These are phyloP conservation scores for Hylyphantes graminicola DNA, from an alignment of 1,140 invertebrate genomes.

Conservation along the genomic window DNA sequence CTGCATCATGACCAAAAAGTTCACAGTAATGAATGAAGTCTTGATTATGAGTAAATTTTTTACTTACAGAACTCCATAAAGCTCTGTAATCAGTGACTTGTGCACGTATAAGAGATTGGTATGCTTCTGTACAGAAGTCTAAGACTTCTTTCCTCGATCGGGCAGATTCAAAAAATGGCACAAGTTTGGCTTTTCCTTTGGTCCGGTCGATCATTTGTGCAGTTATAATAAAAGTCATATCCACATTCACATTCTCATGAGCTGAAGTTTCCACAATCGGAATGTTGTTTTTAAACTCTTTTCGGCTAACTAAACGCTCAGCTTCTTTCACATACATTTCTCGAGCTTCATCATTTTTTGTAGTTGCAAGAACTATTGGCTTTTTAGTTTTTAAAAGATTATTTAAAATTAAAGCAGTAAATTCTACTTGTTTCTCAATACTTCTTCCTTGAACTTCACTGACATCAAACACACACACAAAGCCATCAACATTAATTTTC, in stretches of 20 bases:
- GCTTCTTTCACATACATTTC: constrained; percentile 88
- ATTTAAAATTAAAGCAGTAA: constrained; percentile 80
- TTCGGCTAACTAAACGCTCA: constrained; percentile 86
- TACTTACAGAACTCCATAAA: constrained; percentile 85
- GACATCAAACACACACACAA: constrained; percentile 96
- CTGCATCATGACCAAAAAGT: constrained; percentile 87
- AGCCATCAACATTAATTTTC: constrained; percentile 93
- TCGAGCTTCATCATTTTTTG: constrained; percentile 95
- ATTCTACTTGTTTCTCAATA: constrained; percentile 85
- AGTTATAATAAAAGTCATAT: constrained; percentile 90
- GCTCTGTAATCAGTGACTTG: constrained; percentile 85
- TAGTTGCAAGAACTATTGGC: constrained; percentile 92
- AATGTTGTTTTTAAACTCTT: constrained; percentile 88
- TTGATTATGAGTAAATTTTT: constrained; percentile 85
- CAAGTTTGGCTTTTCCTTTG: constrained; percentile 76
- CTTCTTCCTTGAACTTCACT: constrained; percentile 84
- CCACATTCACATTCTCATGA: constrained; percentile 97
- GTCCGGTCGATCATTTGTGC: constrained; percentile 91
- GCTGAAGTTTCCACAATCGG: constrained; percentile 94
- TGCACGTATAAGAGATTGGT: constrained; percentile 83
- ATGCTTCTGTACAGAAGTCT: constrained; percentile 88
- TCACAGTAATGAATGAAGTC: constrained; percentile 90
- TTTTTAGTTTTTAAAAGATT: constrained; percentile 93
- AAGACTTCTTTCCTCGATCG: constrained; percentile 86
- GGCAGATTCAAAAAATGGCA: constrained; percentile 88